Evolutionary conservation across 2,797 vertebrate species (phyloP).

Genomic region (Muscicapa striata): DNA sequence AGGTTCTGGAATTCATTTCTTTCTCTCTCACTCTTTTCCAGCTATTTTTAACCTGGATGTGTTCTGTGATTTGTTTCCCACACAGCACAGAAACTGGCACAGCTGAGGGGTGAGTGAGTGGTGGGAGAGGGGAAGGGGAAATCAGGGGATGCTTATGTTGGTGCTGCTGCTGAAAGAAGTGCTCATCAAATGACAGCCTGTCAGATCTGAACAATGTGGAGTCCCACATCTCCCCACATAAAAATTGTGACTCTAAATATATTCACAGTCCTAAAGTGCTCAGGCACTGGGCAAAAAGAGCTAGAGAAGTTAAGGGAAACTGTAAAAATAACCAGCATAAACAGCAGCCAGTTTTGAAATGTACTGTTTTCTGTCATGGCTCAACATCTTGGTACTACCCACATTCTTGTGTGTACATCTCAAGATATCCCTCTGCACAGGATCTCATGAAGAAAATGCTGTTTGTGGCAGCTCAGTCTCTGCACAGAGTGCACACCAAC

Average conservation of each 20-base stretch:
- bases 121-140: slow-evolving; percentile 8
- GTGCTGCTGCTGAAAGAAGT: neutral
- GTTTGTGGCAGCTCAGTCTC: neutral
- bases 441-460: neutral
- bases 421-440: neutral
- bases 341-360: neutral
- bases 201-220: neutral
- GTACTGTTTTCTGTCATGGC: neutral
- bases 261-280: neutral
- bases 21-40: slow-evolving; percentile 1
- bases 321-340: neutral
- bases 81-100: slow-evolving; percentile 1
- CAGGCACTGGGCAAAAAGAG: neutral
- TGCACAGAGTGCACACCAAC: neutral
- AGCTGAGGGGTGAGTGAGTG: slow-evolving; percentile 5
- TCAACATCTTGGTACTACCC: neutral
- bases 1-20: slow-evolving; percentile 46
- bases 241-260: neutral
- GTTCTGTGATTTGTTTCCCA: slow-evolving; percentile 26
- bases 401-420: neutral
- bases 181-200: neutral
- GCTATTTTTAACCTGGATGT: slow-evolving; percentile 59
- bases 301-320: neutral
- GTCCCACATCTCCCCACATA: neutral
- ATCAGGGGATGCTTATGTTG: neutral